Conservation (phyloP, 2,888 invertebrate genomes). For the Belgica antarctica region DNA sequence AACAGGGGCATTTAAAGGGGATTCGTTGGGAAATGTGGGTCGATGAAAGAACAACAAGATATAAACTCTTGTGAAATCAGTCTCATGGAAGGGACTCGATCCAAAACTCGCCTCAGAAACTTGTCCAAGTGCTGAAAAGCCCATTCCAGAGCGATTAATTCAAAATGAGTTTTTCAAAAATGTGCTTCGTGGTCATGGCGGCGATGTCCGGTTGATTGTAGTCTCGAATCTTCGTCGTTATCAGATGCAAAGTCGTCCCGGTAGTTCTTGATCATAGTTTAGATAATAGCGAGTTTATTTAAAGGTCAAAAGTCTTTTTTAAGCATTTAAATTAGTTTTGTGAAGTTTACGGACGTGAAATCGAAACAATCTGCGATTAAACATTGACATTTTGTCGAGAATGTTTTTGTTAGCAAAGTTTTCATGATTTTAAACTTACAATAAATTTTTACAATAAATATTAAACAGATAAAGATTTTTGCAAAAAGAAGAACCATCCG, state of each 20-base stretch:
- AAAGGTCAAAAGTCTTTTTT: too few relatives aligned
- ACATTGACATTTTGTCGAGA: too few relatives aligned
- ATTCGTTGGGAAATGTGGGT: slow-evolving; percentile 13
- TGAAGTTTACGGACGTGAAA: too few relatives aligned
- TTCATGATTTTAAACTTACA: too few relatives aligned
- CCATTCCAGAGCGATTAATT: slow-evolving; percentile 16
- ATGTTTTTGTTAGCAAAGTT: too few relatives aligned
- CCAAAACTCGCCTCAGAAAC: neutral
- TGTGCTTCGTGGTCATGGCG: slow-evolving; percentile 4
- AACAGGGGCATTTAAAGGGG: slow-evolving; percentile 28
- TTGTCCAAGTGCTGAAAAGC: neutral
- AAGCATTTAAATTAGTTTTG: too few relatives aligned
- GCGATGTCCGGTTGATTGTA: neutral
- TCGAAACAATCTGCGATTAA: too few relatives aligned
- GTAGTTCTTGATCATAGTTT: too few relatives aligned
- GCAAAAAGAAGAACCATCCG: too few relatives aligned
- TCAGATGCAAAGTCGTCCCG: neutral
- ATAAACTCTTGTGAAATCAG: slow-evolving; percentile 12
- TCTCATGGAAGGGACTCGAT: neutral
- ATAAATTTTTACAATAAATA: too few relatives aligned
- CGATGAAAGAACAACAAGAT: slow-evolving; percentile 8
- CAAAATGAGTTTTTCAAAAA: neutral
- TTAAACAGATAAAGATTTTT: too few relatives aligned
- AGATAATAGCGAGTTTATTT: too few relatives aligned
- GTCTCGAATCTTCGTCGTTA: neutral